These are phyloP conservation scores for Eumeta japonica DNA, from an alignment of 1,140 invertebrate species.

Conservation along the genomic window DNA sequence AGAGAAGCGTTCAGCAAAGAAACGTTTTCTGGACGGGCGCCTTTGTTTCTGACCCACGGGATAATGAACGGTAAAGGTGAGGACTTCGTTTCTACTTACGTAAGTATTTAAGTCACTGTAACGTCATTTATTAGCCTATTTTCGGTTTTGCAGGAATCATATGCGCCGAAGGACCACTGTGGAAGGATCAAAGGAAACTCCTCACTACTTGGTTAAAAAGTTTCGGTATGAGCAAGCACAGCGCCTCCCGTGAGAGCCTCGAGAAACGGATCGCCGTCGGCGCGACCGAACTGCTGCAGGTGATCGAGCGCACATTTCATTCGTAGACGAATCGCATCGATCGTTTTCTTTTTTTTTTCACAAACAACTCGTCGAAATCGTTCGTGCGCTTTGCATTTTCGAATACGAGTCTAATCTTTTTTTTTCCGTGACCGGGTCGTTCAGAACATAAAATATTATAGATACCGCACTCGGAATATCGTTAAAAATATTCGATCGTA, in stretches of 20 bases:
- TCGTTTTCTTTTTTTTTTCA: no score
- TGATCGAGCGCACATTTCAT: no score
- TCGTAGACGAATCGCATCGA: no score
- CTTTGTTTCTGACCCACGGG: constrained; percentile 78
- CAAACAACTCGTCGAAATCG: no score
- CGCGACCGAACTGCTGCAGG: constrained; percentile 63
- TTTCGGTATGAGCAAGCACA: constrained; percentile 72
- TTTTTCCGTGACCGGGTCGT: no score
- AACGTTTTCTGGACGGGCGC: constrained; percentile 69
- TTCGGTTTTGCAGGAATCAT: constrained; percentile 71
- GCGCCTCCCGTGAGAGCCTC: constrained; percentile 61
- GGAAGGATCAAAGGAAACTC: constrained; percentile 82
- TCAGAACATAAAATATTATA: no score
- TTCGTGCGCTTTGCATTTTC: no score
- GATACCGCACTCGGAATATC: no score
- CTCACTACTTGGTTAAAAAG: constrained; percentile 69
- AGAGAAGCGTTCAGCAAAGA: constrained; percentile 70
- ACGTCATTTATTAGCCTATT: background rate
- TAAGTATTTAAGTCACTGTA: background rate
- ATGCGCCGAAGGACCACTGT: constrained; percentile 75
- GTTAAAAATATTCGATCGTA: no score
- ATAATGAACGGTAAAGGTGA: constrained; percentile 85
- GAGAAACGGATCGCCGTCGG: constrained; percentile 66
- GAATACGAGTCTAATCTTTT: no score
- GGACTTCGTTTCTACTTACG: constrained; percentile 27